A percentile compares a stretch with the other conserved stretches of the same genome.
Conservation (phyloP, 2,797 vertebrate species). For the Paramormyrops hopkinsi region DNA sequence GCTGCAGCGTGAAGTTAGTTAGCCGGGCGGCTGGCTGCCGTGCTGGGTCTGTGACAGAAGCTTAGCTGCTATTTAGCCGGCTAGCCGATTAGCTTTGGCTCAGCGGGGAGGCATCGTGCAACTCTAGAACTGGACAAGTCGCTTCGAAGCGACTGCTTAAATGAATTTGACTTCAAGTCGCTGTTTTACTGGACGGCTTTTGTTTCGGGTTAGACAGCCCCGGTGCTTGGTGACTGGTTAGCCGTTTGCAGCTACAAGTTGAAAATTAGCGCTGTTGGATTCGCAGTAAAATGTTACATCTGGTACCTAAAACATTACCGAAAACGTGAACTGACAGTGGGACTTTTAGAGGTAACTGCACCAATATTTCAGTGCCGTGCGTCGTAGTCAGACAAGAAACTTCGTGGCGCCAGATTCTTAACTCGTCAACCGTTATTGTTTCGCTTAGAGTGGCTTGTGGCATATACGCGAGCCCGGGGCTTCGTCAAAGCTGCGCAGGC, state of each 20-base stretch:
- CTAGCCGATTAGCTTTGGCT: background rate
- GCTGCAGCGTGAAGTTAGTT: background rate
- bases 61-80: conserved; percentile 8
- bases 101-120: background rate
- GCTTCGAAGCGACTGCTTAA: background rate
- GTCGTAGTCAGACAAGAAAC: background rate
- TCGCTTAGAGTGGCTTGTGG: background rate
- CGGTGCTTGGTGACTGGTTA: background rate
- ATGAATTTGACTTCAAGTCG: background rate
- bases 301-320: background rate
- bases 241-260: background rate
- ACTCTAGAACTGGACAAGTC: background rate
- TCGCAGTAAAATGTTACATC: background rate
- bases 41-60: background rate
- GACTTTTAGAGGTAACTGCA: background rate
- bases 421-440: background rate
- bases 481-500: background rate
- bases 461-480: background rate
- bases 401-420: background rate
- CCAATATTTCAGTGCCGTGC: background rate
- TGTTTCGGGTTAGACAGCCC: background rate
- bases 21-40: background rate
- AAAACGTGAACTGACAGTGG: background rate
- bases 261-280: background rate
- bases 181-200: background rate